These are phyloP conservation scores for Liasis olivaceus DNA, from an alignment of 2,797 vertebrate species.

Conservation along the genomic window DNA sequence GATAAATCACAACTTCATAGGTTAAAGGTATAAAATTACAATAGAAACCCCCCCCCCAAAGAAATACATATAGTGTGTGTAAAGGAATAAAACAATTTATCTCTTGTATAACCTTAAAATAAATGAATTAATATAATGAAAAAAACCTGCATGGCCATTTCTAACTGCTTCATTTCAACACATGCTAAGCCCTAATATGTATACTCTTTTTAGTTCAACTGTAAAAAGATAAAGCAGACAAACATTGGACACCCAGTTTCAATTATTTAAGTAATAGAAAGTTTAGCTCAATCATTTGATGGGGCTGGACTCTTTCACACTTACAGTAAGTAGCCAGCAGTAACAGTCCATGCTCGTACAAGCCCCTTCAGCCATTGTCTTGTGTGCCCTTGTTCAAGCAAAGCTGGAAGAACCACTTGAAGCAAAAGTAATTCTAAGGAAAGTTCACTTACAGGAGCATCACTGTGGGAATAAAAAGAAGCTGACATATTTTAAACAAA, in stretches of 20 bases:
- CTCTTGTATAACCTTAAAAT: neutral
- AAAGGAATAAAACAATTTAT: neutral
- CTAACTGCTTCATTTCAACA: neutral
- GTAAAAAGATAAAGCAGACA: neutral
- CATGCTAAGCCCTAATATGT: neutral
- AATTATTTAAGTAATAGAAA: neutral
- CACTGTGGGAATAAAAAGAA: conserved; percentile 63
- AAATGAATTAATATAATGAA: neutral
- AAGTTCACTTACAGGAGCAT: conserved; percentile 88
- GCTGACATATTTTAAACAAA: neutral
- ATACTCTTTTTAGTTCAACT: neutral
- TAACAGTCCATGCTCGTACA: conserved; percentile 93
- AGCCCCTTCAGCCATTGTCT: conserved; percentile 96
- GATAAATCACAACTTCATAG: neutral
- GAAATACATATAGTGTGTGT: neutral
- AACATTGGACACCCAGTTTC: neutral
- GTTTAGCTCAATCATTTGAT: neutral
- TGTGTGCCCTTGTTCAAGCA: conserved; percentile 90
- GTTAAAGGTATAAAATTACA: neutral
- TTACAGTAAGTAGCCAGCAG: conserved; percentile 91
- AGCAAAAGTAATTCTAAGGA: conserved; percentile 88
- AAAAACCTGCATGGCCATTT: neutral
- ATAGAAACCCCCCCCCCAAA: neutral
- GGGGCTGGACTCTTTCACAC: conserved; percentile 55
- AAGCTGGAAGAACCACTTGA: conserved; percentile 91